Evolutionary conservation across 2,113 vertebrate species (phyloP).

Genomic region (Microtus montanus): DNA sequence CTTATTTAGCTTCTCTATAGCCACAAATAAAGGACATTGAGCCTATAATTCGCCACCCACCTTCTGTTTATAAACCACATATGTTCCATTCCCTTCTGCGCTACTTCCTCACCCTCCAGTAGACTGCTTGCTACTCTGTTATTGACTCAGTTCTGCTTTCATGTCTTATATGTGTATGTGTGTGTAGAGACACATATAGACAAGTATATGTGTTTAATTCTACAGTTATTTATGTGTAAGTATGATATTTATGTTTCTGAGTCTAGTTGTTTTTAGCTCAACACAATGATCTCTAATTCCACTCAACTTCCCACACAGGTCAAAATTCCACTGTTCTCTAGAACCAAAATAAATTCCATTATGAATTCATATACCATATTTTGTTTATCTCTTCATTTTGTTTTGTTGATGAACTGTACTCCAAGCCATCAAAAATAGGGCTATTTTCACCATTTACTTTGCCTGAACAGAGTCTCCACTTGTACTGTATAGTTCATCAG

Average conservation of each 20-base stretch:
- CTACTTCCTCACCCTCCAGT: background rate
- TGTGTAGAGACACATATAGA: background rate
- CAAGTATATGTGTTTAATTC: too few species aligned
- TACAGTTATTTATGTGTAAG: background rate
- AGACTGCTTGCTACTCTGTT: background rate
- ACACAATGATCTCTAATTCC: background rate
- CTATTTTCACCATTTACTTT: background rate
- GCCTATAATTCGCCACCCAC: too few species aligned
- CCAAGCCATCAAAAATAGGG: background rate
- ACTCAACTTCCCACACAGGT: background rate
- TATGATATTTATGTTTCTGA: background rate
- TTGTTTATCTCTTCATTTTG: background rate
- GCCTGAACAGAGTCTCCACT: background rate
- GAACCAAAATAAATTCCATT: background rate
- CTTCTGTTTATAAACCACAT: background rate
- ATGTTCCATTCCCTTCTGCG: background rate
- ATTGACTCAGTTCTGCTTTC: background rate
- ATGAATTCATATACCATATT: background rate
- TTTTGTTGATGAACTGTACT: background rate
- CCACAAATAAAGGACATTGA: too few species aligned
- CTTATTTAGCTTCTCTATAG: too few species aligned
- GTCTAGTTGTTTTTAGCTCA: background rate
- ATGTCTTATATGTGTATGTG: background rate
- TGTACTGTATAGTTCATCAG: background rate
- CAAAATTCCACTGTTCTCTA: background rate